phyloP scores from a whole-genome alignment of 2,113 vertebrate species.

The Antennarius striatus region DNA sequence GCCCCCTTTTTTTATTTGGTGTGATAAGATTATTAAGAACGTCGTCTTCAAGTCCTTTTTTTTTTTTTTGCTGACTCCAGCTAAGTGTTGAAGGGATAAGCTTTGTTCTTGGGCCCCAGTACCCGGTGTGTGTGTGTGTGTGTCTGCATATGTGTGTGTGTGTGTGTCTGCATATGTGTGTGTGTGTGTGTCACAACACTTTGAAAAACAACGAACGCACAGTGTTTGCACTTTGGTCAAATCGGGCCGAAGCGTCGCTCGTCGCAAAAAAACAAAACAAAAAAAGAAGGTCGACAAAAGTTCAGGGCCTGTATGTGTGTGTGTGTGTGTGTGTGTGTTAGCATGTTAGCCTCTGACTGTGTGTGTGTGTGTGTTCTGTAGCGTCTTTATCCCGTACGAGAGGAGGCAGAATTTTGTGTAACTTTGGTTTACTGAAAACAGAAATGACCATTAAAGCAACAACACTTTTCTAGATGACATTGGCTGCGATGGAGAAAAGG shows the following conservation, averaged over 20 bases:
- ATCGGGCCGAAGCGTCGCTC: conserved; percentile 84
- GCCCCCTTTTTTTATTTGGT: conserved; percentile 97
- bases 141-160: conserved; percentile 71
- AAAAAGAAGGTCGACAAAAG: conserved; percentile 79
- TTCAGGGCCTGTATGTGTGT: conserved; percentile 80
- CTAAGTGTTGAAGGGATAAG: conserved; percentile 89
- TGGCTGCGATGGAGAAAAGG: conserved; percentile 30
- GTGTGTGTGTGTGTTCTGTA: conserved; percentile 82
- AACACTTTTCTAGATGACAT: conserved; percentile 81
- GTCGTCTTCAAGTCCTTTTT: conserved; percentile 92
- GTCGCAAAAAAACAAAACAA: conserved; percentile 69
- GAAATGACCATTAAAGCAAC: conserved; percentile 86
- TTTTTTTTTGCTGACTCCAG: conserved; percentile 85
- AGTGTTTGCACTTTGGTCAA: conserved; percentile 89
- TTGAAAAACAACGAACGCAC: conserved; percentile 88
- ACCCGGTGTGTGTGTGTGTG: conserved; percentile 82
- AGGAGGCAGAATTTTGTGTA: conserved; percentile 99
- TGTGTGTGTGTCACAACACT: conserved; percentile 89
- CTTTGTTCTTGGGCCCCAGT: conserved; percentile 89
- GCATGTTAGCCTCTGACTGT: neutral
- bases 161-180: conserved; percentile 66
- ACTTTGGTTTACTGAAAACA: conserved; percentile 99
- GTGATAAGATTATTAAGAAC: conserved; percentile 93
- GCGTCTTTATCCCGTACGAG: conserved; percentile 91
- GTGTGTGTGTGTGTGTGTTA: conserved; percentile 50